phyloP scores from a whole-genome alignment of 2,113 vertebrate species.

The Psephotus haematonotus region DNA sequence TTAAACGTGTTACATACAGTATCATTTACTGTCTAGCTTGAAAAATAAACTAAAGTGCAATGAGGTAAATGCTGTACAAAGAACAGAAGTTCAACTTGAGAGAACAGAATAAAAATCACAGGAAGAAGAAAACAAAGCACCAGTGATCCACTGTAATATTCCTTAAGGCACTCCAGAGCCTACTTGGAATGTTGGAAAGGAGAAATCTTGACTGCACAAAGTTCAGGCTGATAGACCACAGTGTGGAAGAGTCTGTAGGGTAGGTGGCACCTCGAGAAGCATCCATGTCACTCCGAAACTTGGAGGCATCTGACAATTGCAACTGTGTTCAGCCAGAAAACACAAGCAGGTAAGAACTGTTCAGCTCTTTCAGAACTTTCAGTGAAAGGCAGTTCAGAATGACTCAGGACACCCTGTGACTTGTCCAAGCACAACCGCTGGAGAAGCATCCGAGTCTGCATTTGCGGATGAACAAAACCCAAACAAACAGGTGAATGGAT shows the following conservation, averaged over 20 bases:
- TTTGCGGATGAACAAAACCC: neutral
- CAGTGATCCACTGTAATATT: constrained; percentile 73
- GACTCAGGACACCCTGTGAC: neutral
- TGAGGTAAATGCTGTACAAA: neutral
- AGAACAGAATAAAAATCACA: constrained; percentile 33
- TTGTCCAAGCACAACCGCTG: neutral
- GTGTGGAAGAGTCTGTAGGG: neutral
- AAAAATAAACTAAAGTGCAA: neutral
- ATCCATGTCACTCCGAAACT: no score
- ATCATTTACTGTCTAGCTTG: constrained; percentile 18
- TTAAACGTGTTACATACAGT: neutral
- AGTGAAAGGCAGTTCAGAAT: neutral
- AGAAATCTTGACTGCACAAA: neutral
- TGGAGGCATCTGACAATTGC: neutral
- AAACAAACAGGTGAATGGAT: neutral
- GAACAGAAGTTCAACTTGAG: neutral
- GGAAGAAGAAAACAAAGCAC: constrained; percentile 58
- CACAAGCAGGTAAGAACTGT: neutral
- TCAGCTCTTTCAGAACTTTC: no score
- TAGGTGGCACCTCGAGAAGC: neutral
- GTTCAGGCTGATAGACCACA: neutral
- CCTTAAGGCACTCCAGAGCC: constrained; percentile 67
- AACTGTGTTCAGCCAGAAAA: neutral
- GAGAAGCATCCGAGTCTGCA: neutral
- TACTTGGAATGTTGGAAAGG: constrained; percentile 5